Evolutionary conservation across 1,140 invertebrate genomes (phyloP).

Genomic region (Tribolium madens): DNA sequence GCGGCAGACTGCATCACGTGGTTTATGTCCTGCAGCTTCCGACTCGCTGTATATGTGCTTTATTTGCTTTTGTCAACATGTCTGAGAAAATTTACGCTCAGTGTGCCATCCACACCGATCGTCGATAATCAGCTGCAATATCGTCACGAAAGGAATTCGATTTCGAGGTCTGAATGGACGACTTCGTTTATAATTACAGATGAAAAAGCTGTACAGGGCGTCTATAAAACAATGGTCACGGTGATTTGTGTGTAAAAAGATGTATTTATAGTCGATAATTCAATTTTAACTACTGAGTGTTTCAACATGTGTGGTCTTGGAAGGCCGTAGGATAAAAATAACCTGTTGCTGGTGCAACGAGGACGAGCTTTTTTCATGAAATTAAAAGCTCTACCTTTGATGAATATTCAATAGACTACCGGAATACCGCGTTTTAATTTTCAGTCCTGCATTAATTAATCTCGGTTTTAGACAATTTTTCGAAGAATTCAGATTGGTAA

Average conservation of each 20-base stretch:
- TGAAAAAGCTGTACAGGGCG: neutral
- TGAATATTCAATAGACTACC: slow-evolving; percentile 43
- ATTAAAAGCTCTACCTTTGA: slow-evolving; percentile 45
- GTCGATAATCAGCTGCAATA: neutral
- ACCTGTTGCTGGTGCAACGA: slow-evolving; percentile 38
- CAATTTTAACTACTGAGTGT: slow-evolving; percentile 38
- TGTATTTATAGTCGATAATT: slow-evolving; percentile 34
- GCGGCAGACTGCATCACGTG: slow-evolving; percentile 47
- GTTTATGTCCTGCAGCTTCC: slow-evolving; percentile 49
- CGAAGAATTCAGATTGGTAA: slow-evolving; percentile 7
- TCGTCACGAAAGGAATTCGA: neutral
- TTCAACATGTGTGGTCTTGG: slow-evolving; percentile 42
- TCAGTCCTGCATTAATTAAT: slow-evolving; percentile 42
- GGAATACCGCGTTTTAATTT: slow-evolving; percentile 40
- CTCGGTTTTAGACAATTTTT: slow-evolving; percentile 22
- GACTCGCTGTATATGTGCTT: slow-evolving; percentile 35
- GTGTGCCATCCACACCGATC: neutral
- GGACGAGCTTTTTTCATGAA: slow-evolving; percentile 43
- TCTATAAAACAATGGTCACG: neutral
- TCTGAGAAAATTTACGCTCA: slow-evolving; percentile 39
- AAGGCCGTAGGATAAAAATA: slow-evolving; percentile 43
- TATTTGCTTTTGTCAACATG: slow-evolving; percentile 44
- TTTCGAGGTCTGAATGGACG: neutral
- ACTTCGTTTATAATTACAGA: no score
- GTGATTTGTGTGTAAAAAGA: neutral